Base-by-base conservation (phyloP, 2,888 invertebrate genomes). In the Drosophila planitibia region DNA sequence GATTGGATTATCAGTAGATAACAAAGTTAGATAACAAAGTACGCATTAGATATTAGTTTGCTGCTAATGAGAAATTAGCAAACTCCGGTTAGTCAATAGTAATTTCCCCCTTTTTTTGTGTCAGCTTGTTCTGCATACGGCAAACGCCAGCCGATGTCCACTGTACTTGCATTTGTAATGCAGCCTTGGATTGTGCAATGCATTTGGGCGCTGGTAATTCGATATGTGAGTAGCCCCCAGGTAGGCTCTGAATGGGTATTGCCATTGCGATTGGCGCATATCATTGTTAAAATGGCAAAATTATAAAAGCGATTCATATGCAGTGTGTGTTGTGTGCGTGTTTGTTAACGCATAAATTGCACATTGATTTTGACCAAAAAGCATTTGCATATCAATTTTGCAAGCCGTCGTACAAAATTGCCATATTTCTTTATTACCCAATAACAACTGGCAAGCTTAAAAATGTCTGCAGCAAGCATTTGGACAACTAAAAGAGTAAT, bases 231-330 rank as follows among this genome's bases (percentile, higher is more conserved):
- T 57, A 32, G 65, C 65, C 73, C 54, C 28, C 65, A 49, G 69
- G 39, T 28, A 35, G 6, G 49, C 69, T 33, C 49, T 28, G 39
- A 47, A 35, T 58, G 33, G 39, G 35, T 14, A 35, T 57, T 37
- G 62, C 59, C 65, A 41, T 63, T 66, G 66, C 62, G 70, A 44
- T 60, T 64, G 63, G 60, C 63, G 61, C 71, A 68, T 76, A 76
- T 83, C 79, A 74, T 72, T 83, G 87, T 81, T 86, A 83, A 83
- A 76, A 70, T 74, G 72, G 72, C 83, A 70, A 81, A 83, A 84
- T 86, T 83, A 83, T 83, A 85, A 78, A 70, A 66, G 59, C 75
- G 66, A 37, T 74, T 62, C 58, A 65, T n/a, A 30, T 65, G 49
- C 19, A 25, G 44, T 35, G 35, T 32, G n/a, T 32, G 22, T 58